These are phyloP conservation scores for Premnoplex brunnescens DNA, from an alignment of 2,797 vertebrate species.

Conservation along the genomic window DNA sequence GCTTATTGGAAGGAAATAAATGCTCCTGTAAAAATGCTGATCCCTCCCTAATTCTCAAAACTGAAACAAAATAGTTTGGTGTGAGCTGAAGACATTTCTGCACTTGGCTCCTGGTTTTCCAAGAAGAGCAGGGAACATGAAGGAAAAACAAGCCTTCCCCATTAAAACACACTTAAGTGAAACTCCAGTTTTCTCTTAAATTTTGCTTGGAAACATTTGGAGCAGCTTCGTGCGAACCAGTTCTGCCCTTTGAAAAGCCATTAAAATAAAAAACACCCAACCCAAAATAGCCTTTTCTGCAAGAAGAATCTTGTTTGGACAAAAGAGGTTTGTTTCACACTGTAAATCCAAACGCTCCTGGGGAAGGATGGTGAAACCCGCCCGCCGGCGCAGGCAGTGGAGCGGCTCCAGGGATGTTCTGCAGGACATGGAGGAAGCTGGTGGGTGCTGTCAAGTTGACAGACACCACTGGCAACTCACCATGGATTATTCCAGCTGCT, in stretches of 20 bases:
- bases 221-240: neutral
- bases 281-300: neutral
- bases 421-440: neutral
- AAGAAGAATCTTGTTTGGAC: slow-evolving; percentile 12
- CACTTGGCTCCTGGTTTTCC: slow-evolving; percentile 14
- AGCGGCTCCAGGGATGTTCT: neutral
- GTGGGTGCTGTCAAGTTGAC: fast-evolving
- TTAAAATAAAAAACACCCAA: neutral
- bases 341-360: neutral
- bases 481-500: fast-evolving
- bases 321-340: neutral
- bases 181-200: slow-evolving; percentile 61
- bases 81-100: slow-evolving; percentile 17
- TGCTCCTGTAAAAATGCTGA: slow-evolving; percentile 17
- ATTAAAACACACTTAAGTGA: neutral
- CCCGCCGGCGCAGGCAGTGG: fast-evolving
- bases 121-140: slow-evolving; percentile 19
- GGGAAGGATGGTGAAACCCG: neutral
- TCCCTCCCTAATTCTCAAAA: neutral
- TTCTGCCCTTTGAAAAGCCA: slow-evolving; percentile 19
- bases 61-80: slow-evolving; percentile 23
- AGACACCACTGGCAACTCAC: neutral
- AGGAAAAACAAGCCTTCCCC: slow-evolving; percentile 30
- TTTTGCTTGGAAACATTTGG: slow-evolving; percentile 13
- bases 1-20: slow-evolving; percentile 16